These are phyloP conservation scores for Enoplolaimus lenunculus DNA, from an alignment of 2,888 invertebrate genomes.

Conservation along the genomic window DNA sequence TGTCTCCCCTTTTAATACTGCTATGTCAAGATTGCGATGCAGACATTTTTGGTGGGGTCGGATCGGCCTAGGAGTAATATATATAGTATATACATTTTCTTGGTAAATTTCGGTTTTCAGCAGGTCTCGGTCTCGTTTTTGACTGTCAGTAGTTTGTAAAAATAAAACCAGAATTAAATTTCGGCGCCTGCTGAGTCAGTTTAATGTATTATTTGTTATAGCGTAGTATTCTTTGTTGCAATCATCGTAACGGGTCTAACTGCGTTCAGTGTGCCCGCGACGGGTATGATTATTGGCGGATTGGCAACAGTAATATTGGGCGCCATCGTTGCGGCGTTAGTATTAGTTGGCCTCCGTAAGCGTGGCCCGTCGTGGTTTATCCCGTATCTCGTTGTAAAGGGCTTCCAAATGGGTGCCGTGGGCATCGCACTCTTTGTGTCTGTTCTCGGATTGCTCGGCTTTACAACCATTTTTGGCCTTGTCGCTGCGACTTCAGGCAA, in stretches of 20 bases:
- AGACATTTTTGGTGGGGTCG: no score
- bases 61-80: no score
- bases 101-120: no score
- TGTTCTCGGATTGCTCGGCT: conserved; percentile 3
- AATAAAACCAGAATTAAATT: no score
- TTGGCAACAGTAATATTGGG: background rate
- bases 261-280: background rate
- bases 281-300: background rate
- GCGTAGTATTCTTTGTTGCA: background rate
- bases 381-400: conserved; percentile 15
- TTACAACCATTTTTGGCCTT: background rate
- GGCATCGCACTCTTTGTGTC: background rate
- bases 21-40: no score
- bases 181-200: no score
- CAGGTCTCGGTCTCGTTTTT: no score
- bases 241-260: background rate
- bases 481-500: background rate
- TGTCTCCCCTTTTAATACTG: no score
- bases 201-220: background rate
- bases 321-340: conserved; percentile 4
- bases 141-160: no score
- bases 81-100: no score
- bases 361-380: background rate
- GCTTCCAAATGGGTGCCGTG: conserved; percentile 3
- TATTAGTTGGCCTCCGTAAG: background rate